Evolutionary conservation across 30 jellyfish, hydroid and myxozoan genomes (phyloP).

Genomic region (Pseudorhiza aurosa): DNA sequence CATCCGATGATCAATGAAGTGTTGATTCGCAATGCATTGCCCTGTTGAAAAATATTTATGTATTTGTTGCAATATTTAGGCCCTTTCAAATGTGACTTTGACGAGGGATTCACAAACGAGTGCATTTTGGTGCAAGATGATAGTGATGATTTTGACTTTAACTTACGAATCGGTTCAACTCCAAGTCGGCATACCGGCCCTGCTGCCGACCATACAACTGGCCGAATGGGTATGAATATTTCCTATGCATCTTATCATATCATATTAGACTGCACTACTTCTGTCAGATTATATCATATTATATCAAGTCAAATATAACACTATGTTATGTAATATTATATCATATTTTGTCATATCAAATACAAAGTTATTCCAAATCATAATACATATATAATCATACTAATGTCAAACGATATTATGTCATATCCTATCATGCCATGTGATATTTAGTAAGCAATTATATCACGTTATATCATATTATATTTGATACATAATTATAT

Average conservation of each 20-base stretch:
- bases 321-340: background rate
- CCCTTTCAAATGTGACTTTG: conserved; percentile 64
- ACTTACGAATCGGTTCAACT: conserved; percentile 66
- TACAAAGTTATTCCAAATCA: background rate
- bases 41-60: background rate
- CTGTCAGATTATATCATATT: background rate
- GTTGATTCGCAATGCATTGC: background rate
- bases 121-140: conserved; percentile 73
- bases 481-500: no score
- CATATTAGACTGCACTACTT: no score
- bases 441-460: background rate
- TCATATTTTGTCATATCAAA: background rate
- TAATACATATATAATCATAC: background rate
- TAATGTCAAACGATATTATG: no score
- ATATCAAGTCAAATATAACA: background rate
- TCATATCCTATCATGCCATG: background rate
- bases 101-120: conserved; percentile 30
- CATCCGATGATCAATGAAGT: background rate
- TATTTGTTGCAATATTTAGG: background rate
- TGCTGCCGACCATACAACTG: conserved; percentile 83
- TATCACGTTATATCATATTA: background rate
- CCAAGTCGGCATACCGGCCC: conserved; percentile 91
- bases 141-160: conserved; percentile 85
- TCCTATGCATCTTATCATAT: no score
- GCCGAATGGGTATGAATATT: conserved; percentile 78